Percentiles rank a stretch among this genome's conserved stretches.
These are phyloP conservation scores for Zygogramma bicolorata DNA, from an alignment of 2,888 invertebrate species.

Conservation along the genomic window DNA sequence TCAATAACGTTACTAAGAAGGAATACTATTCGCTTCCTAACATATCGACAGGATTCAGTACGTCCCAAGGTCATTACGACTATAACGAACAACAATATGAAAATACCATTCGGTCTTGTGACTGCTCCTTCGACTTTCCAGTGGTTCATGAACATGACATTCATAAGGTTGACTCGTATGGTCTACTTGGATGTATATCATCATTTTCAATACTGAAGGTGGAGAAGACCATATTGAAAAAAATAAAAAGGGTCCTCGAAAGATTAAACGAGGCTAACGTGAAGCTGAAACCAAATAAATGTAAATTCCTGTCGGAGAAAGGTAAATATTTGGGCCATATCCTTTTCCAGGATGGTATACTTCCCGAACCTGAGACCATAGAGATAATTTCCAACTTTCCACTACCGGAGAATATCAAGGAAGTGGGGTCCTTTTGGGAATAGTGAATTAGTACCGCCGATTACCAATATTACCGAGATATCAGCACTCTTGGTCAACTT, in stretches of 20 bases:
- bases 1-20: no score
- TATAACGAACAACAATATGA: no score
- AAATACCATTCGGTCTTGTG: conserved; percentile 36
- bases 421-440: conserved; percentile 31
- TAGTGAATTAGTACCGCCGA: conserved; percentile 30
- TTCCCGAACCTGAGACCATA: conserved; percentile 17
- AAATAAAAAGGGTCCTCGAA: conserved; percentile 20
- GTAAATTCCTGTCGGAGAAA: conserved; percentile 22
- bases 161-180: conserved; percentile 29
- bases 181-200: conserved; percentile 32
- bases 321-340: no score
- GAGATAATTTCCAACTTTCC: conserved; percentile 8
- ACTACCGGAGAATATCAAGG: conserved; percentile 15
- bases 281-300: conserved; percentile 32
- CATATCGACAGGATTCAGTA: conserved; percentile 31
- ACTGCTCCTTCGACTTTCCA: conserved; percentile 31
- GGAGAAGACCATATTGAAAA: conserved; percentile 37
- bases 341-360: conserved; percentile 24
- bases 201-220: conserved; percentile 17
- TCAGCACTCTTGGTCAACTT: conserved; percentile 25
- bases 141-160: conserved; percentile 32
- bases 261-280: conserved; percentile 20
- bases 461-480: conserved; percentile 27
- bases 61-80: conserved; percentile 31
- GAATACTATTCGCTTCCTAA: no score